Percentiles rank a stretch among this genome's conserved stretches.
phyloP scores from a whole-genome alignment of 1,140 invertebrate genomes.

The Planococcus citri region DNA sequence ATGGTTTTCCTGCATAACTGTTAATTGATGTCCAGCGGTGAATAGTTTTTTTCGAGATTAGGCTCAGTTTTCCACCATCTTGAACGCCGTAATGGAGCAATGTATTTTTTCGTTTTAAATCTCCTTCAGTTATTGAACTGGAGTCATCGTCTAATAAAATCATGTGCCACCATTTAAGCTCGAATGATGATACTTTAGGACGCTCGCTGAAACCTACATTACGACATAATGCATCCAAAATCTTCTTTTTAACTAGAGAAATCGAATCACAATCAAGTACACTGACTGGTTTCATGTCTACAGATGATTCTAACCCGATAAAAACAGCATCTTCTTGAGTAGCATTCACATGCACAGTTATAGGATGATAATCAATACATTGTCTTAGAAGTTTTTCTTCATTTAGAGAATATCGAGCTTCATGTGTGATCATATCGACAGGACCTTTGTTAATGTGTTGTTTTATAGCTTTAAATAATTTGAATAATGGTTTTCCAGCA shows the following conservation, averaged over 20 bases:
- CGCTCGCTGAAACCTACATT: constrained; percentile 90
- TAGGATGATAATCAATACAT: constrained; percentile 82
- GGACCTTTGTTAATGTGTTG: constrained; percentile 99
- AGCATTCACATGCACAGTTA: constrained; percentile 89
- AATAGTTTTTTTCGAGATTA: no score
- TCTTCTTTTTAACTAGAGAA: constrained; percentile 97
- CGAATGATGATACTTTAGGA: constrained; percentile 87
- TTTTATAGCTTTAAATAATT: constrained; percentile 96
- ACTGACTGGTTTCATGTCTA: constrained; percentile 86
- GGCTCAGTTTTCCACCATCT: no score
- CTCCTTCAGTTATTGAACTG: constrained; percentile 87
- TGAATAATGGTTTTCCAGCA: constrained; percentile 91
- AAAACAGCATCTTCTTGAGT: constrained; percentile 75
- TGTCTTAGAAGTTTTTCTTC: constrained; percentile 98
- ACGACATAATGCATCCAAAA: constrained; percentile 92
- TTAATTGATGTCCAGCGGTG: no score
- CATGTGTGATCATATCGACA: constrained; percentile 94
- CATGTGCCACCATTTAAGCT: constrained; percentile 87
- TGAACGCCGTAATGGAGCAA: constrained; percentile 69
- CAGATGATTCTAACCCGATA: constrained; percentile 69
- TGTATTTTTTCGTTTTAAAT: constrained; percentile 95
- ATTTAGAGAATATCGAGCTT: constrained; percentile 93
- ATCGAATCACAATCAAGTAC: constrained; percentile 99
- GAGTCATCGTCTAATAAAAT: constrained; percentile 93
- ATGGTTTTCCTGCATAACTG: no score